Conservation (phyloP, 2,113 vertebrate species). For the Pitta sordida region DNA sequence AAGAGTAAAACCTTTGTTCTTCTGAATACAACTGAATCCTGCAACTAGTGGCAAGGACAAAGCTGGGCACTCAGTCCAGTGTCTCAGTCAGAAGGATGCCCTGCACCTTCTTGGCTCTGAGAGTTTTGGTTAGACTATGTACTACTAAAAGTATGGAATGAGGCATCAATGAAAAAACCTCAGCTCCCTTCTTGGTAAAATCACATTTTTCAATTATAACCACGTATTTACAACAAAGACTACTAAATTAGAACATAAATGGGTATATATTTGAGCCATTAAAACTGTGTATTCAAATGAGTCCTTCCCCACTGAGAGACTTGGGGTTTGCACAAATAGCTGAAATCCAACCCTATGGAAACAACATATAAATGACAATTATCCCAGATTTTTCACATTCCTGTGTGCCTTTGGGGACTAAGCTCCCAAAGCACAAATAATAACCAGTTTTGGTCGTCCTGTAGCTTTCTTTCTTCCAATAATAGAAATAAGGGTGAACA, state of each 20-base stretch:
- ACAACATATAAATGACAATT: not conserved
- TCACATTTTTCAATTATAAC: not conserved
- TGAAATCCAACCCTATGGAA: not conserved
- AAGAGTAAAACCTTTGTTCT: not conserved
- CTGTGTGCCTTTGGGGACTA: not conserved
- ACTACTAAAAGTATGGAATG: not conserved
- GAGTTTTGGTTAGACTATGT: not conserved
- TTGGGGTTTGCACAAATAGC: not conserved
- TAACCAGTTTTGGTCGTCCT: not conserved
- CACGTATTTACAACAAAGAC: not conserved
- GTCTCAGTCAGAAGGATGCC: not conserved
- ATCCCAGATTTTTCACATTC: not conserved
- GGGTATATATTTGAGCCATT: not conserved
- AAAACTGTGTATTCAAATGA: not conserved
- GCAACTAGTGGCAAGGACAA: not conserved
- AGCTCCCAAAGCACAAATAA: not conserved
- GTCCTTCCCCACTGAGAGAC: not conserved
- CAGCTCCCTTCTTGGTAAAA: not conserved
- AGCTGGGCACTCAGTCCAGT: too few species aligned
- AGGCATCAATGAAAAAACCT: not conserved
- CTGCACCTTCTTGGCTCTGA: not conserved
- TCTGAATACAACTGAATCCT: not conserved
- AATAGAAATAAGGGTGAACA: not conserved
- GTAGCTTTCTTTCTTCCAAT: not conserved
- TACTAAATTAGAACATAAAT: not conserved